A percentile compares a stretch with the other conserved stretches of the same genome.
Evolutionary conservation across 2,797 vertebrate species (phyloP).

Genomic region (Selene dorsalis): DNA sequence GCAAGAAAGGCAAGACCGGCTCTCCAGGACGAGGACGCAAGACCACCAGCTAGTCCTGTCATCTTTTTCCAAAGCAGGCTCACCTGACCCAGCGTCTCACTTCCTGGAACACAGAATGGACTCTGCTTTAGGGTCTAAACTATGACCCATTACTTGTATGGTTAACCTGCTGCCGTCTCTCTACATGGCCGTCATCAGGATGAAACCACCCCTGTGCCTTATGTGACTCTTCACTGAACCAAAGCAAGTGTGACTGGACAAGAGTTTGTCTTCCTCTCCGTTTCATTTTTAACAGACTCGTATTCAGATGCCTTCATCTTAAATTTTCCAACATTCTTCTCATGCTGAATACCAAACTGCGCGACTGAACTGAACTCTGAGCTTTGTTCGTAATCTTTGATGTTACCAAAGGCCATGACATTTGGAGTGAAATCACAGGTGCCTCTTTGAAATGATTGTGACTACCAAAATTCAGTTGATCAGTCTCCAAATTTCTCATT

Average conservation of each 20-base stretch:
- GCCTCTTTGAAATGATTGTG: background rate
- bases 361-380: background rate
- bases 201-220: background rate
- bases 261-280: background rate
- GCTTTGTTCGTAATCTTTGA: background rate
- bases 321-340: background rate
- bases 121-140: background rate
- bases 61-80: background rate
- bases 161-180: background rate
- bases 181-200: background rate
- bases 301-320: background rate
- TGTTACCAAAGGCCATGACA: background rate
- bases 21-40: constrained; percentile 37
- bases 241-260: background rate
- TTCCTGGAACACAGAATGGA: background rate
- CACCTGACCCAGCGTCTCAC: background rate
- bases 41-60: constrained; percentile 51
- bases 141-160: background rate
- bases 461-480: background rate
- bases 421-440: background rate
- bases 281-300: background rate
- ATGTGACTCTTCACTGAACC: too few relatives aligned
- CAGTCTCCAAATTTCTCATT: background rate
- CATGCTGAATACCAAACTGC: background rate
- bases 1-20: constrained; percentile 38